Evolutionary conservation across 2,113 vertebrate genomes (phyloP).

Genomic region (Microcebus jonahi): DNA sequence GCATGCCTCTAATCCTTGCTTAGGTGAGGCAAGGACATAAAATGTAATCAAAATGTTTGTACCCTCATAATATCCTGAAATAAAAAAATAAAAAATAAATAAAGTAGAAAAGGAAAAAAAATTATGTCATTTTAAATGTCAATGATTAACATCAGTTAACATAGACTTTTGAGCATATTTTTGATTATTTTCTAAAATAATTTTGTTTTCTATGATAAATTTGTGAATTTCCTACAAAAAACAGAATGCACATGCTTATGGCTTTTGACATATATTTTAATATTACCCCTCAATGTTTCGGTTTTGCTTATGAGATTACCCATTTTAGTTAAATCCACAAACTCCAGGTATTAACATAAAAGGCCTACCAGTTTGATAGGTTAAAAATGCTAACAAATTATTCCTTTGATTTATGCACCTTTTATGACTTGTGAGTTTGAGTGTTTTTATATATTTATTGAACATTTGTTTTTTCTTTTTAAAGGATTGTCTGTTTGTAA

Average conservation of each 20-base stretch:
- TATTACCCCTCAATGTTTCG: neutral
- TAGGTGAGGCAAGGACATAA: no score
- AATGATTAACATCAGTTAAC: neutral
- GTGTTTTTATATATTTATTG: neutral
- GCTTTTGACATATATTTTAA: neutral
- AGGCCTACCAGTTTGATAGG: neutral
- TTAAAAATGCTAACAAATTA: neutral
- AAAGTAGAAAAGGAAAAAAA: no score
- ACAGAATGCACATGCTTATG: neutral
- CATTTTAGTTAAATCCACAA: neutral
- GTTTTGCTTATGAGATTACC: neutral
- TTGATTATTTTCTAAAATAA: slow-evolving; percentile 1
- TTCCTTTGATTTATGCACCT: neutral
- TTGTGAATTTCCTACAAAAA: neutral
- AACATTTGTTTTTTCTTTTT: neutral
- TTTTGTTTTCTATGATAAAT: neutral
- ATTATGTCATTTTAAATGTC: slow-evolving; percentile 17
- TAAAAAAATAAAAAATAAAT: no score
- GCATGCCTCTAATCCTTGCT: no score
- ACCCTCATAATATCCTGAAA: no score
- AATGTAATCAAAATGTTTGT: no score
- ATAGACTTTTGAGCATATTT: neutral
- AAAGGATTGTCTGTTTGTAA: neutral
- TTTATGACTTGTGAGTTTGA: neutral
- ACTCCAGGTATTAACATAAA: neutral